Evolutionary conservation across 2,113 vertebrate species (phyloP).

Genomic region (Tautogolabrus adspersus): DNA sequence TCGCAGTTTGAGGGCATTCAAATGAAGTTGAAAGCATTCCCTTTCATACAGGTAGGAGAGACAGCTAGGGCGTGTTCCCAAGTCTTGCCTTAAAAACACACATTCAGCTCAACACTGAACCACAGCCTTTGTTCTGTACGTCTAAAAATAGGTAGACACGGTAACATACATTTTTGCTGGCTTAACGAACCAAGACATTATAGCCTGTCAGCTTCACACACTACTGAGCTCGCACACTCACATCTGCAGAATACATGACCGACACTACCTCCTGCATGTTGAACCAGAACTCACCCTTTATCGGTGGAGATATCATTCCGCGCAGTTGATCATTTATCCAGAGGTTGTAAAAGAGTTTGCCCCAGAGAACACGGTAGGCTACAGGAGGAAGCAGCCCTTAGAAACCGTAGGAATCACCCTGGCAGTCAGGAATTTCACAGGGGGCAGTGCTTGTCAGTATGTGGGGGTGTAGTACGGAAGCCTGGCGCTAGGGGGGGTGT

Average conservation of each 20-base stretch:
- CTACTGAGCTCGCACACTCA: constrained; percentile 50
- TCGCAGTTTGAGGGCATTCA: constrained; percentile 59
- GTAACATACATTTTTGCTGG: constrained; percentile 22
- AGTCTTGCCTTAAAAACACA: constrained; percentile 39
- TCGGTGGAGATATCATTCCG: constrained; percentile 57
- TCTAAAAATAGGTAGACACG: not conserved
- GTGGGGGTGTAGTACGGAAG: constrained; percentile 28
- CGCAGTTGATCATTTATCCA: constrained; percentile 47
- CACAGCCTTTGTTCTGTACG: not conserved
- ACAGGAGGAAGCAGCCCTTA: constrained; percentile 66
- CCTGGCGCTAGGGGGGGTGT: constrained; percentile 54
- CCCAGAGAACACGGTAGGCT: constrained; percentile 42
- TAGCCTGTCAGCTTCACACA: constrained; percentile 39
- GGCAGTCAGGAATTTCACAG: constrained; percentile 76
- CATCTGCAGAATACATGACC: constrained; percentile 53
- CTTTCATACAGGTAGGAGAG: constrained; percentile 70
- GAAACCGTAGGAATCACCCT: constrained; percentile 75
- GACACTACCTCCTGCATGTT: constrained; percentile 9
- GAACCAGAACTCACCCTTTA: constrained; percentile 67
- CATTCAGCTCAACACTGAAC: not conserved
- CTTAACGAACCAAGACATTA: constrained; percentile 25
- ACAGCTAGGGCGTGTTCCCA: constrained; percentile 73
- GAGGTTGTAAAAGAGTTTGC: constrained; percentile 50
- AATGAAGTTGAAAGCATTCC: constrained; percentile 64
- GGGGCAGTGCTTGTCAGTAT: constrained; percentile 67